Evolutionary conservation across 2,113 vertebrate genomes (phyloP), one percentile per base, ranked within the genome.

Genomic region (Bucco capensis): DNA sequence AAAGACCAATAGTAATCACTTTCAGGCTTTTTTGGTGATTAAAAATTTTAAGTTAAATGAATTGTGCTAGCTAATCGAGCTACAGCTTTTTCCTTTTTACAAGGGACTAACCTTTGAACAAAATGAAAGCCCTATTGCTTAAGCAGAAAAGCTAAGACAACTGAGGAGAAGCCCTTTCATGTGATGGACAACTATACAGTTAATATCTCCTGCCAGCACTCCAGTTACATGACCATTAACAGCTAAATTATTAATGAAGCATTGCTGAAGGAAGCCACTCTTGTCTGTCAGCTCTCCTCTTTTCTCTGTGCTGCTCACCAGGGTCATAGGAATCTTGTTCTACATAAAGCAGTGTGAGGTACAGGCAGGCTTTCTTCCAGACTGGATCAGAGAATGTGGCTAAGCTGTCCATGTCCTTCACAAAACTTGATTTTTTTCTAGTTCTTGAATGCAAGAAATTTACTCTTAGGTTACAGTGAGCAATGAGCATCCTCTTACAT

Each of bases 191-290:
- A 6, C 40, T 28, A 10, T 42, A 53, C 50, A 78, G 66, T 64
- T 92, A 5, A 11, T 74, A 82, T 82, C 70, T 91, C 46, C 58
- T 62, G 53, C 87, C 86, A 51, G 60, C 22, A 30, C 91, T 97
- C 86, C 15, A 27, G 80, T 97, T 96, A 72, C 81, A 24, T 88
- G 78, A 78, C 88, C 79, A 80, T 89, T 96, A 92, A 87, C 69
- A 73, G 88, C 64, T 97, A 57, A 96, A 97, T 97, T 96, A 97
- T 97, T 95, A 80, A 97, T 91, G 90, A 67, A 51, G 46, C 51
- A 37, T 80, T 94, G 84, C 78, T 93, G 86, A 71, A 74, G 66
- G 81, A 86, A 77, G 70, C 76, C 50, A 38, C 57, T 88, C 62
- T 56, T 85, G 70, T 62, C 71, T 25, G 4, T 44, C 6, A 14